Conservation (phyloP, 2,888 invertebrate species). For the Cremastobaeus sp. region DNA sequence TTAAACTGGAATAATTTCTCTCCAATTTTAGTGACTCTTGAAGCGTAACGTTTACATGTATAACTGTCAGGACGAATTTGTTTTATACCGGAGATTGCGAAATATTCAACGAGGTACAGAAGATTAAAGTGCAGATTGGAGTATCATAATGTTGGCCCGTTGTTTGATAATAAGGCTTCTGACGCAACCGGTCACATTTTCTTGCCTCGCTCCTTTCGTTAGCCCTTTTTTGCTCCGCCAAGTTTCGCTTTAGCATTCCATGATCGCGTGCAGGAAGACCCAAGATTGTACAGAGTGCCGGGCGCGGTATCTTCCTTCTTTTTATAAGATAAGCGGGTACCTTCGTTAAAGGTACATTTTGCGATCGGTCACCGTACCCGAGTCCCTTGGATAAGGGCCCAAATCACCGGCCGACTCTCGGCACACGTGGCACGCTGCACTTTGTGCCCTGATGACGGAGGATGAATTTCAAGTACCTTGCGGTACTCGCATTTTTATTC, state of each 20-base stretch:
- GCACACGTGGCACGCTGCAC: slow-evolving; percentile 25
- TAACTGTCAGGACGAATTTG: slow-evolving; percentile 29
- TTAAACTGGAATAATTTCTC: slow-evolving; percentile 11
- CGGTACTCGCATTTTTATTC: slow-evolving; percentile 41
- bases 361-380: slow-evolving; percentile 56
- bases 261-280: slow-evolving; percentile 50
- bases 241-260: slow-evolving; percentile 38
- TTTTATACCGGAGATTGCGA: slow-evolving; percentile 22
- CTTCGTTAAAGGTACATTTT: slow-evolving; percentile 54
- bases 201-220: slow-evolving; percentile 32
- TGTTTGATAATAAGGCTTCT: slow-evolving; percentile 48
- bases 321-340: slow-evolving; percentile 56
- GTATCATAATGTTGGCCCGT: slow-evolving; percentile 37
- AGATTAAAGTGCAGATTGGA: slow-evolving; percentile 43
- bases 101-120: slow-evolving; percentile 15
- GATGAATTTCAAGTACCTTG: slow-evolving; percentile 31
- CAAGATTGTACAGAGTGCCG: slow-evolving; percentile 50
- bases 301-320: slow-evolving; percentile 43
- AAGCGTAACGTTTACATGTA: slow-evolving; percentile 26
- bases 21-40: slow-evolving; percentile 1
- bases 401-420: slow-evolving; percentile 27
- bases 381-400: slow-evolving; percentile 29
- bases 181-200: slow-evolving; percentile 59
- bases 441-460: slow-evolving; percentile 25
- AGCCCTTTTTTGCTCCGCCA: slow-evolving; percentile 13